phyloP scores from a whole-genome alignment of 2,888 invertebrate genomes.

The Leptinotarsa rubiginosa region DNA sequence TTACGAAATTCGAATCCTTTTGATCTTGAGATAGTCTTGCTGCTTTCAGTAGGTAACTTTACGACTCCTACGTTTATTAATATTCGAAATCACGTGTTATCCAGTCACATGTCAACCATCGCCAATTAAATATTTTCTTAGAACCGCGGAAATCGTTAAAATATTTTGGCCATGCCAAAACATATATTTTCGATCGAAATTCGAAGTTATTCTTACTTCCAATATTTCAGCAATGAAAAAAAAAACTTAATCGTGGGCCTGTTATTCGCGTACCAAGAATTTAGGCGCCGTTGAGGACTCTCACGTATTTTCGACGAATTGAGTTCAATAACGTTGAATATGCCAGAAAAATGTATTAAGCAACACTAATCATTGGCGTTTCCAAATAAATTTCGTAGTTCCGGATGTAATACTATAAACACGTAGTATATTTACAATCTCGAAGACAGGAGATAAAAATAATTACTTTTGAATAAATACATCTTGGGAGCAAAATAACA shows the following conservation, averaged over 20 bases:
- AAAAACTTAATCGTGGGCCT: not conserved
- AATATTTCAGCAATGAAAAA: slow-evolving; percentile 4
- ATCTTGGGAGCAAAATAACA: not conserved
- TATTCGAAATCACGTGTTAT: slow-evolving; percentile 3
- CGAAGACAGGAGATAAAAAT: slow-evolving; percentile 1
- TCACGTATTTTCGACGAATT: slow-evolving; percentile 2
- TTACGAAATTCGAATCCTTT: not conserved
- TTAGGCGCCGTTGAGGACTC: slow-evolving; percentile 34
- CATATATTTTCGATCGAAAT: slow-evolving; percentile 7
- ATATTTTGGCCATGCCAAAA: slow-evolving; percentile 23
- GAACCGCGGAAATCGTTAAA: slow-evolving; percentile 32
- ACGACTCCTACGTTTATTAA: not conserved
- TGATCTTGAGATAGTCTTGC: slow-evolving; percentile 4
- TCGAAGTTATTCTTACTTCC: slow-evolving; percentile 32
- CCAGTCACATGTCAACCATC: slow-evolving; percentile 13
- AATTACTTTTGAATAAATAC: not conserved
- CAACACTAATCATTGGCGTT: slow-evolving; percentile 11
- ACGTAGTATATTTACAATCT: not conserved
- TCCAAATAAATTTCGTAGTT: not conserved
- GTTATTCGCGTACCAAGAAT: slow-evolving; percentile 22
- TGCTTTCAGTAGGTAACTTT: too few relatives aligned
- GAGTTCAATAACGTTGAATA: slow-evolving; percentile 5
- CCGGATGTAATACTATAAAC: not conserved
- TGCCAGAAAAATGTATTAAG: slow-evolving; percentile 4
- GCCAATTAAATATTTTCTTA: slow-evolving; percentile 19